Percentiles rank a stretch among this genome's conserved stretches.
These are phyloP conservation scores for Dendrocincla tyrannina DNA, from an alignment of 2,797 vertebrate species.

Conservation along the genomic window DNA sequence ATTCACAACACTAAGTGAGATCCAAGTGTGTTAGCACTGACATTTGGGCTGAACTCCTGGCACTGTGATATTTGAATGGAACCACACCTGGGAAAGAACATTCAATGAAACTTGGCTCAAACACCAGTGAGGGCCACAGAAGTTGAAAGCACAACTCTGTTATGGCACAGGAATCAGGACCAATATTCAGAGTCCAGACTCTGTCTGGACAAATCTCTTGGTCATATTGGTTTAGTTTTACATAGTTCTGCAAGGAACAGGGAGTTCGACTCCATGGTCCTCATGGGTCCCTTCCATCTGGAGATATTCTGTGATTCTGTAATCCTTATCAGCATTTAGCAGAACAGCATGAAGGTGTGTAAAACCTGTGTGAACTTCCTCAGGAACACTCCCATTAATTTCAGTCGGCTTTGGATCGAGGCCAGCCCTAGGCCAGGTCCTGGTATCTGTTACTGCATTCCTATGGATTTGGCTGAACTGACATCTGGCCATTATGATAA, in stretches of 20 bases:
- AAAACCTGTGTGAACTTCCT: background rate
- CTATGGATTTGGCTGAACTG: slow-evolving; percentile 38
- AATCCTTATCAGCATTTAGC: background rate
- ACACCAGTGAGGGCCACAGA: background rate
- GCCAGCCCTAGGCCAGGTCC: background rate
- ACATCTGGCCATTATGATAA: slow-evolving; percentile 26
- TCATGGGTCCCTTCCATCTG: background rate
- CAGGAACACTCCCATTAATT: background rate
- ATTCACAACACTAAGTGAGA: background rate
- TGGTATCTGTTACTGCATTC: slow-evolving; percentile 43
- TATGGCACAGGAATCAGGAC: background rate
- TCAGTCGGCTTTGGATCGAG: background rate
- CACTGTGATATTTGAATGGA: background rate
- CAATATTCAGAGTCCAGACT: background rate
- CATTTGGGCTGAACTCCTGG: background rate
- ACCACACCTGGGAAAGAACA: background rate
- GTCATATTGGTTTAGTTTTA: background rate
- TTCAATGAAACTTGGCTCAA: background rate
- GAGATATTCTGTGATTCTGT: background rate
- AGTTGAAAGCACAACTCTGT: background rate
- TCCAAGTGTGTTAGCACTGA: background rate
- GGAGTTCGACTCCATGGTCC: background rate
- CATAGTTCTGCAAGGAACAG: background rate
- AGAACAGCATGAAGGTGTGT: background rate
- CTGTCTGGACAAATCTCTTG: background rate